Evolutionary conservation across 1,140 invertebrate genomes (phyloP), one percentile per base, ranked within the genome.

Genomic region (Oryctes rhinoceros): DNA sequence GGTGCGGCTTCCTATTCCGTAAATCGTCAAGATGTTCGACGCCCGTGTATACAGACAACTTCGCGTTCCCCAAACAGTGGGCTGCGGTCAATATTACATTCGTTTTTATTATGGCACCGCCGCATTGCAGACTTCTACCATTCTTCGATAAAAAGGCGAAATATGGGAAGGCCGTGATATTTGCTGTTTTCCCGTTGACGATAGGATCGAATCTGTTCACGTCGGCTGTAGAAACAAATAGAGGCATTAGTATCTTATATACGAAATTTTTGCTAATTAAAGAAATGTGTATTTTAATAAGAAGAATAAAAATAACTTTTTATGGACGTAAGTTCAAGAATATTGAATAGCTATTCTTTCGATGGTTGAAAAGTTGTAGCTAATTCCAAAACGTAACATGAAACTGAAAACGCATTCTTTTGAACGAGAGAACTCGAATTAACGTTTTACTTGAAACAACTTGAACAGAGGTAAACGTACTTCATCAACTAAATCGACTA

Each of bases 41-140:
- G 18, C 53, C 53, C 15, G 53, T 59, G 15, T 18, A 59, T 6
- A 59, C 53, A 18, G 4, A 3, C 0, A 59, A 18, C 15, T n/a
- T 6, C 3, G 5, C n/a, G 53, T 18, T 59, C 1, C n/a, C 4
- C 7, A 59, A 18, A 59, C 53, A 59, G n/a, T 59, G 53, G 3
- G 53, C 53, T 18, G 53, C 53, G 4, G 53, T 59, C 53, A 59
- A 59, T 59, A 59, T 59, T 59, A 59, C n/a, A 18, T 59, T 59
- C 5, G 53, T 59, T 59, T 59, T 59, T 59, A 59, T 59, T 6
- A 59, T 59, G 53, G 53, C 53, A 59, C 53, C 53, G 53, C 53
- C 53, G 4, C 53, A 59, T 59, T 1, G 0, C 53, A 59, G 18
- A n/a, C 53, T 18, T n/a, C n/a, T 18, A 6, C 0, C 7, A 4